Evolutionary conservation across 2,797 vertebrate species (phyloP).

Genomic region (Chaetophractus vellerosus): DNA sequence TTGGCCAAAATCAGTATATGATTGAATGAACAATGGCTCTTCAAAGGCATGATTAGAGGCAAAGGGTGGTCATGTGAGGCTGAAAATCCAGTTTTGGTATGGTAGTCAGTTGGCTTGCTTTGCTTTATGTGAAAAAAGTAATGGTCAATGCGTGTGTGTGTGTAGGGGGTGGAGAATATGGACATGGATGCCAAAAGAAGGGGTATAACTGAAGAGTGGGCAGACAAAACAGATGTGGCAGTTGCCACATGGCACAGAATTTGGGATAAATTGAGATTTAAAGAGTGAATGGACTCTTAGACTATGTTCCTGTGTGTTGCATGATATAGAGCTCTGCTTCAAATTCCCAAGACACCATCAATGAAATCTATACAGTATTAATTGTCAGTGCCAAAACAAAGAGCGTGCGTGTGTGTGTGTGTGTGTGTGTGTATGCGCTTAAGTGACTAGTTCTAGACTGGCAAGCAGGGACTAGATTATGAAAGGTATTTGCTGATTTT

Average conservation of each 20-base stretch:
- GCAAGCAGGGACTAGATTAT: neutral
- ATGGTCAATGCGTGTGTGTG: neutral
- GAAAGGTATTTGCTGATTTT: neutral
- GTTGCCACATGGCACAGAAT: neutral
- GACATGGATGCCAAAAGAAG: neutral
- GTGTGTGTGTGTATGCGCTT: neutral
- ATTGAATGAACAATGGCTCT: neutral
- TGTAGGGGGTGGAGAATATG: neutral
- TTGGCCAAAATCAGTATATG: neutral
- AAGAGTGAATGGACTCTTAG: neutral
- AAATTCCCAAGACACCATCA: slow-evolving; percentile 6
- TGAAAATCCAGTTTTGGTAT: neutral
- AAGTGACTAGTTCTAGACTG: neutral
- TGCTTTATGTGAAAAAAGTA: neutral
- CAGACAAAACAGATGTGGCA: neutral
- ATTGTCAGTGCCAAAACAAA: neutral
- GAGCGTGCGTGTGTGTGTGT: neutral
- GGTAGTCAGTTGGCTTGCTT: neutral
- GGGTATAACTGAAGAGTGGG: neutral
- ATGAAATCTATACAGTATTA: neutral
- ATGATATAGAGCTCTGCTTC: neutral
- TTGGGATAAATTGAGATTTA: neutral
- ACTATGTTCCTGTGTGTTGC: neutral
- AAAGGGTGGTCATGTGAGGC: neutral
- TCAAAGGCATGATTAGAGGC: neutral